phyloP scores from a whole-genome alignment of 1,140 invertebrate species.

The Centruroides sculpturatus region DNA sequence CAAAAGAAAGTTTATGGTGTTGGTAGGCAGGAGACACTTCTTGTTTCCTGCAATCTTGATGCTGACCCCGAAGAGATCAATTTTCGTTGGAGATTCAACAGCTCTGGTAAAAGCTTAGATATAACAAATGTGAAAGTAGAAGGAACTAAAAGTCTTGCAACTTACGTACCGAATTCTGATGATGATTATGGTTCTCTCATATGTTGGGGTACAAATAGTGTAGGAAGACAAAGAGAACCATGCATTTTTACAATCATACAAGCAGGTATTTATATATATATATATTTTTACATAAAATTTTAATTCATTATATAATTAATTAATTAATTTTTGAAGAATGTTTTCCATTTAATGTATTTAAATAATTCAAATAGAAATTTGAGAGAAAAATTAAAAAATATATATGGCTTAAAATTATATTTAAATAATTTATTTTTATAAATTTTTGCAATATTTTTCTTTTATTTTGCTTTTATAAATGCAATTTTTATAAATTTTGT shows the following conservation, averaged over 20 bases:
- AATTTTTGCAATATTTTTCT: no score
- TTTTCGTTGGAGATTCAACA: slow-evolving; percentile 15
- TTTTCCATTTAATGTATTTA: no score
- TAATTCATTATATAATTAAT: no score
- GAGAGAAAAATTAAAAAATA: no score
- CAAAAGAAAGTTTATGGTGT: slow-evolving; percentile 19
- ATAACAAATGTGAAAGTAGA: neutral
- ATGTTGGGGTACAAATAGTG: slow-evolving; percentile 69
- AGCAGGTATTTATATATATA: slow-evolving; percentile 41
- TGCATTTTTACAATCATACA: slow-evolving; percentile 66
- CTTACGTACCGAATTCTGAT: slow-evolving; percentile 41
- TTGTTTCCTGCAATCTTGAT: slow-evolving; percentile 21
- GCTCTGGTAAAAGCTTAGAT: neutral
- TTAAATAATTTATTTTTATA: no score
- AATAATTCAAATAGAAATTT: no score
- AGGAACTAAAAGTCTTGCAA: slow-evolving; percentile 12
- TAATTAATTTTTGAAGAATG: no score
- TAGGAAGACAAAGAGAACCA: slow-evolving; percentile 60
- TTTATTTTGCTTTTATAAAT: no score
- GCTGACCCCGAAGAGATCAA: slow-evolving; percentile 19
- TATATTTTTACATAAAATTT: no score
- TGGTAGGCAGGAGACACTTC: slow-evolving; percentile 20
- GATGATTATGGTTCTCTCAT: slow-evolving; percentile 63
- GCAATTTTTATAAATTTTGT: no score
- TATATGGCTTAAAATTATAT: no score